These are phyloP conservation scores for Tetrax tetrax DNA, from an alignment of 2,113 vertebrate species.

Conservation along the genomic window DNA sequence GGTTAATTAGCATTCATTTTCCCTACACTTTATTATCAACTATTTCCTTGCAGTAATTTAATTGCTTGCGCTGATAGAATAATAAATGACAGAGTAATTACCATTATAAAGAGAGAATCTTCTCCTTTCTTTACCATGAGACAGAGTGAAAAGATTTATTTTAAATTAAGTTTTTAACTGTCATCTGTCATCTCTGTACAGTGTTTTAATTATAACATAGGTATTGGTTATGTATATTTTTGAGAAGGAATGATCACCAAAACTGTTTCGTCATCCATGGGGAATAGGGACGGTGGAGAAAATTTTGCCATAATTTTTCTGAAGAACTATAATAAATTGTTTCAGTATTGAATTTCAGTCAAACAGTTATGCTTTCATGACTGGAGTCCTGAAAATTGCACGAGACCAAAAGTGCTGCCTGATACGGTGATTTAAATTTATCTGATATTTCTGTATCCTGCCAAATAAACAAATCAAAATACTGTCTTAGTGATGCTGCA, in stretches of 20 bases:
- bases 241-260: slow-evolving; percentile 79
- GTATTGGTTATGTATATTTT: slow-evolving; percentile 97
- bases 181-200: slow-evolving; percentile 99
- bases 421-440: slow-evolving; percentile 46
- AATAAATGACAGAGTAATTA: slow-evolving; percentile 99
- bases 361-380: slow-evolving; percentile 62
- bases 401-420: slow-evolving; percentile 43
- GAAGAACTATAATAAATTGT: slow-evolving; percentile 71
- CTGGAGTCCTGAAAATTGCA: slow-evolving; percentile 52
- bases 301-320: slow-evolving; percentile 74
- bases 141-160: slow-evolving; percentile 99
- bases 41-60: slow-evolving; percentile 99
- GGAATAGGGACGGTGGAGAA: slow-evolving; percentile 53
- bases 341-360: slow-evolving; percentile 72
- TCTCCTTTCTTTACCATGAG: slow-evolving; percentile 98
- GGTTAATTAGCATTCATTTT: slow-evolving; percentile 99
- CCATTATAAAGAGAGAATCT: slow-evolving; percentile 99
- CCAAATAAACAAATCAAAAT: slow-evolving; percentile 61
- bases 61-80: slow-evolving; percentile 99
- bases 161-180: slow-evolving; percentile 99
- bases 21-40: slow-evolving; percentile 99
- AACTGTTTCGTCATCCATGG: slow-evolving; percentile 78
- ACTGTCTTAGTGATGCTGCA: background rate
- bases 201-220: slow-evolving; percentile 99
- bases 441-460: slow-evolving; percentile 5